phyloP scores from a whole-genome alignment of 1,140 invertebrate species.

The Chelonus insularis region DNA sequence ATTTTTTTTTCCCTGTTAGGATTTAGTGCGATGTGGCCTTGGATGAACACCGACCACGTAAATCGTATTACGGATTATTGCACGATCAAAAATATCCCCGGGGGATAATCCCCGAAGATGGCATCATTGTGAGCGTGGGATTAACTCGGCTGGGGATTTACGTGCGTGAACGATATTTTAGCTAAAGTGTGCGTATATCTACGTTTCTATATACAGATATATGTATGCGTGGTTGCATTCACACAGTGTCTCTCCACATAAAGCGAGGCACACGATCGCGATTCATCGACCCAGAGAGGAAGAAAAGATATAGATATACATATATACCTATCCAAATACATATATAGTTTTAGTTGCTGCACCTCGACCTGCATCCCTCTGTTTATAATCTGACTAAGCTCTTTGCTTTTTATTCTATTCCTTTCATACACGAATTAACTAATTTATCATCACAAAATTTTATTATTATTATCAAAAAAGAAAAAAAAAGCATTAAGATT shows the following conservation, averaged over 20 bases:
- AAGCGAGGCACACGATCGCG: conserved; percentile 5
- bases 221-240: conserved; percentile 32
- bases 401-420: background rate
- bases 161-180: conserved; percentile 13
- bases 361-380: conserved; percentile 14
- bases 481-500: background rate
- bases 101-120: conserved; percentile 54
- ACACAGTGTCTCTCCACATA: conserved; percentile 24
- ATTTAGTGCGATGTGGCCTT: conserved; percentile 14
- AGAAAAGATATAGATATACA: background rate
- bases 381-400: conserved; percentile 12
- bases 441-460: background rate
- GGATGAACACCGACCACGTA: conserved; percentile 41
- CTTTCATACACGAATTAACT: background rate
- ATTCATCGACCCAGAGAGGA: conserved; percentile 4
- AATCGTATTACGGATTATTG: conserved; percentile 61
- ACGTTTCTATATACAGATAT: background rate
- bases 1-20: conserved; percentile 9
- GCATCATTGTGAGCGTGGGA: conserved; percentile 47
- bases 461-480: background rate
- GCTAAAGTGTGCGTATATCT: background rate
- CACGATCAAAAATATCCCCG: conserved; percentile 59
- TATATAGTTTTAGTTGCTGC: background rate
- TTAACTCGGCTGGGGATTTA: conserved; percentile 40
- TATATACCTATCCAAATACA: background rate